Evolutionary conservation across 1,140 invertebrate species (phyloP), one percentile per base, ranked within the genome.

Genomic region (Ctenoplectra terminalis): DNA sequence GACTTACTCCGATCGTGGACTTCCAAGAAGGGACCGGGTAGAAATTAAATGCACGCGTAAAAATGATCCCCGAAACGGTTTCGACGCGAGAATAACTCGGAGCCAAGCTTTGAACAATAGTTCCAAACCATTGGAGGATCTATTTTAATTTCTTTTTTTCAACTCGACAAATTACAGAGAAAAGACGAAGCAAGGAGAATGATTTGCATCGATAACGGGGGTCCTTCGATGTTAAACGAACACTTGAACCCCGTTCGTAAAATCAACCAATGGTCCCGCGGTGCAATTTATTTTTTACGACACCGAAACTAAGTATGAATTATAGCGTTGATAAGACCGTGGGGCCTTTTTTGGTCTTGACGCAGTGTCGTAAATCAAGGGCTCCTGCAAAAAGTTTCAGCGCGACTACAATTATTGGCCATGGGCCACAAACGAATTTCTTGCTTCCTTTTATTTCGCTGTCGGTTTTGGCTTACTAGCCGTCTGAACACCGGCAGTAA

Each of bases 251-350:
- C 7, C 43, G 50, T 52, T 61, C 66, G 76, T 15, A 13, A 46
- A 78, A 70, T 4, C 20, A 1, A 11, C 34, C 29, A 5, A 37
- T 13, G 17, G 8, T 34, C 46, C 63, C 15, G 26, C 26, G 69
- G 17, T 64, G 66, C 46, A 80, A 71, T 71, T 64, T 76, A 43
- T 73, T 77, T 74, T 82, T 78, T 78, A 83, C 72, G 43, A 84
- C 48, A 50, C 29, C 23, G 56, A 61, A 77, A 70, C 64, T 70
- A 77, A 63, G 60, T 63, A 70, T 54, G 54, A 82, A 77, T 70
- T 77, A 77, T 60, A 34, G 43, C 34, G 26, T 46, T n/a, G 34
- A 70, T 73, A 43, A 80, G 46, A 15, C 58, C 52, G 31, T 23
- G 26, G 64, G 58, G 13, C 58, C 31, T 26, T 50, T 67, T 71